Percentiles rank a stretch among this genome's conserved stretches.
Evolutionary conservation across 1,140 invertebrate species (phyloP).

Genomic region (Bombus consobrinus): DNA sequence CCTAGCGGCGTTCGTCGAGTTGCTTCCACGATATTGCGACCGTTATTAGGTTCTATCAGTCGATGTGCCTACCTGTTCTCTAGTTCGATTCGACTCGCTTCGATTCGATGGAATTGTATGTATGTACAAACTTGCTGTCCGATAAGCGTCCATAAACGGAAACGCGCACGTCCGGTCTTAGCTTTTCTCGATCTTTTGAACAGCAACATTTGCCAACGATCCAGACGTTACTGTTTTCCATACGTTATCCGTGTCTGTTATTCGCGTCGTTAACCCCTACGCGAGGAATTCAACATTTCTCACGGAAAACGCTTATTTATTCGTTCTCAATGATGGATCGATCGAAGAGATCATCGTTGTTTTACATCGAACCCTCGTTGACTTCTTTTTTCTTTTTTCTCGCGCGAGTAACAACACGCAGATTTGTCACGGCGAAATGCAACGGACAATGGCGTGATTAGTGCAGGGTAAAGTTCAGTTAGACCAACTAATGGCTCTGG

Average conservation of each 20-base stretch:
- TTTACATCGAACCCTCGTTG: not conserved
- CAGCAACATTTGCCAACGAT: not conserved
- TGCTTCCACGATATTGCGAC: constrained; percentile 21
- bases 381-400: not conserved
- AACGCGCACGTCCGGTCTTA: not conserved
- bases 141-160: not conserved
- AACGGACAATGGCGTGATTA: constrained; percentile 32
- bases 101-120: not conserved
- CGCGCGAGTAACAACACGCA: not conserved
- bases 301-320: not conserved
- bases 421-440: constrained; percentile 13
- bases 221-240: not conserved
- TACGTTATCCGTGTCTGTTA: not conserved
- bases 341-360: not conserved
- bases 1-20: not conserved
- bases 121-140: constrained; percentile 2
- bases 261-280: not conserved
- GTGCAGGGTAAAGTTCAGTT: constrained; percentile 5
- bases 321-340: not conserved
- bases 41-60: constrained; percentile 19
- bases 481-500: constrained; percentile 26
- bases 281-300: not conserved
- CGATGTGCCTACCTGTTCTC: not conserved
- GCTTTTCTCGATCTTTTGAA: not conserved
- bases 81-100: not conserved